Percentiles rank a stretch among this genome's conserved stretches.
These are phyloP conservation scores for Austrofundulus limnaeus DNA, from an alignment of 2,113 vertebrate genomes.

Conservation along the genomic window DNA sequence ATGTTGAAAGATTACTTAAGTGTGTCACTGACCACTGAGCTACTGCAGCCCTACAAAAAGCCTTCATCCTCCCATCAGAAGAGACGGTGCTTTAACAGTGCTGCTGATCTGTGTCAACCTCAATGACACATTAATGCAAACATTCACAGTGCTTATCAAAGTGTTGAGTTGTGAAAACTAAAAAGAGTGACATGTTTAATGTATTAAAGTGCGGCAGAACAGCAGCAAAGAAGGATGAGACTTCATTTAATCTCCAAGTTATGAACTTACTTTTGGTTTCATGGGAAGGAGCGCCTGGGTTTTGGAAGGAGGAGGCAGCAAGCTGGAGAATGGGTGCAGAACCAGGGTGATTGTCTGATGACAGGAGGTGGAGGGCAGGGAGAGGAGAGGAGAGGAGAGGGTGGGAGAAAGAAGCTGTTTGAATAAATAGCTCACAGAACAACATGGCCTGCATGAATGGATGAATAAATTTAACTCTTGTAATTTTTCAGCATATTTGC, in stretches of 20 bases:
- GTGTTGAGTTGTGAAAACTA: background rate
- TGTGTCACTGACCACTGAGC: no score
- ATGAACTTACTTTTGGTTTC: constrained; percentile 84
- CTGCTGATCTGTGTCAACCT: no score
- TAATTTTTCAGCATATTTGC: background rate
- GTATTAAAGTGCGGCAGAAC: background rate
- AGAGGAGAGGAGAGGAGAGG: constrained; percentile 24
- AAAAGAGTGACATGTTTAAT: background rate
- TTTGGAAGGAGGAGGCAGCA: constrained; percentile 81
- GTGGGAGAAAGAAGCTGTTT: constrained; percentile 47
- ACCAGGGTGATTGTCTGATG: constrained; percentile 82
- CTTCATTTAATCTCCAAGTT: background rate
- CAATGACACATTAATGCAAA: background rate
- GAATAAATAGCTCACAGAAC: constrained; percentile 53
- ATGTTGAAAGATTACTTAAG: no score
- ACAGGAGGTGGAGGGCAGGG: constrained; percentile 40
- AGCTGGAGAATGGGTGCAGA: constrained; percentile 83
- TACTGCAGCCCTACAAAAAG: no score
- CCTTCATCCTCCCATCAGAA: no score
- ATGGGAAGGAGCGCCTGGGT: constrained; percentile 75
- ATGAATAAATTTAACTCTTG: constrained; percentile 7
- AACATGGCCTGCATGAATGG: constrained; percentile 40
- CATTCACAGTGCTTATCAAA: background rate
- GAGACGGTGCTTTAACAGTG: no score
- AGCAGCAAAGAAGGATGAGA: background rate